phyloP scores from a whole-genome alignment of 2,113 vertebrate species.

The Catharus fuscescens region DNA sequence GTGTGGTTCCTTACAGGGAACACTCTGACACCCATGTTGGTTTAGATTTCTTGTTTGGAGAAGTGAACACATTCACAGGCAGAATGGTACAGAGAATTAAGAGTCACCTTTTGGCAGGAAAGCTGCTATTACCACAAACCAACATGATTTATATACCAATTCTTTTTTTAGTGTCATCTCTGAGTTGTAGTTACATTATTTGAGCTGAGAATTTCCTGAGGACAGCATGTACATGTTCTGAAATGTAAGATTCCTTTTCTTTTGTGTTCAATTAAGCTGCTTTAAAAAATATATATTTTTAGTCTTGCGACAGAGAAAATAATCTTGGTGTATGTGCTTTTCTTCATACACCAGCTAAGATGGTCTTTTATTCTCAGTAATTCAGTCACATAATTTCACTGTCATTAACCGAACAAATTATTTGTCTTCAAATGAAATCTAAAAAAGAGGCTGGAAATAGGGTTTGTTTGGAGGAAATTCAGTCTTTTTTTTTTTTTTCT shows the following conservation, averaged over 20 bases:
- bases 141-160: neutral
- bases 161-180: neutral
- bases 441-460: neutral
- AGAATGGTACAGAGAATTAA: neutral
- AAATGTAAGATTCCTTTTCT: neutral
- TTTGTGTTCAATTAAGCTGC: neutral
- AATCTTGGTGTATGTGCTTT: neutral
- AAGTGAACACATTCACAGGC: neutral
- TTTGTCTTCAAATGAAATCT: neutral
- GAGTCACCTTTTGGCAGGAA: neutral
- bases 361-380: neutral
- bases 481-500: neutral
- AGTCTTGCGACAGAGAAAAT: neutral
- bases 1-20: neutral
- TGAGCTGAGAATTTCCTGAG: neutral
- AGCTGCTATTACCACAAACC: neutral
- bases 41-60: neutral
- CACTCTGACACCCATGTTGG: neutral
- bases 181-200: neutral
- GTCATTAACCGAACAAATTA: neutral
- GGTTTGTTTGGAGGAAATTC: neutral
- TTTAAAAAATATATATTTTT: neutral
- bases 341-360: neutral
- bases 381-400: neutral
- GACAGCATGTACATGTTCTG: neutral